Evolutionary conservation across 1,140 invertebrate genomes (phyloP).

Genomic region (Drosophila equinoxialis): DNA sequence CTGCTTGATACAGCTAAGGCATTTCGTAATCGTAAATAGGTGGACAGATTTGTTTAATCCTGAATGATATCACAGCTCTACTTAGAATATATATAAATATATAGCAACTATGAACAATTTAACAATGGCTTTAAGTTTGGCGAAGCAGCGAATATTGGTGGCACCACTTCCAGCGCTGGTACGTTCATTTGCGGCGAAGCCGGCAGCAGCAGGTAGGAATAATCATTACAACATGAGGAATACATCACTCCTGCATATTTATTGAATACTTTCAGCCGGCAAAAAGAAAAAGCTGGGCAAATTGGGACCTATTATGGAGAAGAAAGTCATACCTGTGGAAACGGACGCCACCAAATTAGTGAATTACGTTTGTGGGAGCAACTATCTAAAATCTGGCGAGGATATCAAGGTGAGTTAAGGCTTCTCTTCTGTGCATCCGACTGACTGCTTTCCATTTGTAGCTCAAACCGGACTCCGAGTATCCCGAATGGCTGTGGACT

Average conservation of each 20-base stretch:
- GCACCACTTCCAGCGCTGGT: slow-evolving; percentile 15
- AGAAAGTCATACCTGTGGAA: slow-evolving; percentile 92
- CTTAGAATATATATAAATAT: not conserved
- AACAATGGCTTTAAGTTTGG: slow-evolving; percentile 31
- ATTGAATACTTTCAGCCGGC: slow-evolving; percentile 23
- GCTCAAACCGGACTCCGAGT: slow-evolving; percentile 93
- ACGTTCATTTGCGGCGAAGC: slow-evolving; percentile 68
- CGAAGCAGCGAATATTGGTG: slow-evolving; percentile 50
- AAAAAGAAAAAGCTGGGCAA: slow-evolving; percentile 87
- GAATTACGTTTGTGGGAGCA: slow-evolving; percentile 93
- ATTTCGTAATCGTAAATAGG: slow-evolving; percentile 37
- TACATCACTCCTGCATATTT: too few species aligned
- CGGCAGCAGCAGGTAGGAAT: slow-evolving; percentile 57
- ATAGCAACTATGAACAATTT: slow-evolving; percentile 46
- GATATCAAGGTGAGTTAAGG: slow-evolving; percentile 87
- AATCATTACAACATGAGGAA: not conserved
- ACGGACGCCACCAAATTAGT: slow-evolving; percentile 92
- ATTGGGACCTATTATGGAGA: slow-evolving; percentile 86
- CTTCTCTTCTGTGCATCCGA: too few species aligned
- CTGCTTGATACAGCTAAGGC: not conserved
- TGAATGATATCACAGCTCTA: slow-evolving; percentile 16
- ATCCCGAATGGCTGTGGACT: slow-evolving; percentile 96
- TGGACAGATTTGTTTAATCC: not conserved
- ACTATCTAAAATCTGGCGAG: slow-evolving; percentile 90
- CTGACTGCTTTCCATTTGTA: slow-evolving; percentile 41